phyloP scores from a whole-genome alignment of 2,797 vertebrate species.

The Artibeus lituratus region DNA sequence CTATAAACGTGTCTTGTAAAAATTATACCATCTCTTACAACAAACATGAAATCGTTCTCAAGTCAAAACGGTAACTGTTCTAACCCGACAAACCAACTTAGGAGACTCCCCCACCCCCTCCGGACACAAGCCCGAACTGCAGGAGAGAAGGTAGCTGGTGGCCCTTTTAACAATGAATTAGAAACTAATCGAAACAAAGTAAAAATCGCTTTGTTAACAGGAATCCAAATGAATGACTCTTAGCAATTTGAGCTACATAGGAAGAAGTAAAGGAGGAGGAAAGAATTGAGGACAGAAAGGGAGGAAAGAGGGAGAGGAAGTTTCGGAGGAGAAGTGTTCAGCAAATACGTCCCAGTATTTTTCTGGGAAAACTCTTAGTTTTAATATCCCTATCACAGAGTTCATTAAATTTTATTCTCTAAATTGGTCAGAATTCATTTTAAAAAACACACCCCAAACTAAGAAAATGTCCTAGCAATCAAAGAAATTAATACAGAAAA shows the following conservation, averaged over 20 bases:
- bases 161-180: not conserved
- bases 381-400: not conserved
- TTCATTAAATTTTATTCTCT: not conserved
- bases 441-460: not conserved
- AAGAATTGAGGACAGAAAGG: not conserved
- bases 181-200: not conserved
- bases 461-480: not conserved
- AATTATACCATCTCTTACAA: conserved; percentile 61
- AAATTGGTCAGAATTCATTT: not conserved
- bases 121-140: not conserved
- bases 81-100: not conserved
- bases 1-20: conserved; percentile 65
- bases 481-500: not conserved
- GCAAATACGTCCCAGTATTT: not conserved
- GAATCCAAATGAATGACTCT: not conserved
- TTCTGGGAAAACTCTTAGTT: not conserved
- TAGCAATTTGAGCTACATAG: not conserved
- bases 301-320: too few species aligned
- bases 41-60: conserved; percentile 59
- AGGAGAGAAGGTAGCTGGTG: not conserved
- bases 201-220: not conserved
- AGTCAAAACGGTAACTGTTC: conserved; percentile 41
- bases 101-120: not conserved
- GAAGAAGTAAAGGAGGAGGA: not conserved
- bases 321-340: not conserved